phyloP scores from a whole-genome alignment of 2,888 invertebrate genomes.

The Notocelia uddmanniana region DNA sequence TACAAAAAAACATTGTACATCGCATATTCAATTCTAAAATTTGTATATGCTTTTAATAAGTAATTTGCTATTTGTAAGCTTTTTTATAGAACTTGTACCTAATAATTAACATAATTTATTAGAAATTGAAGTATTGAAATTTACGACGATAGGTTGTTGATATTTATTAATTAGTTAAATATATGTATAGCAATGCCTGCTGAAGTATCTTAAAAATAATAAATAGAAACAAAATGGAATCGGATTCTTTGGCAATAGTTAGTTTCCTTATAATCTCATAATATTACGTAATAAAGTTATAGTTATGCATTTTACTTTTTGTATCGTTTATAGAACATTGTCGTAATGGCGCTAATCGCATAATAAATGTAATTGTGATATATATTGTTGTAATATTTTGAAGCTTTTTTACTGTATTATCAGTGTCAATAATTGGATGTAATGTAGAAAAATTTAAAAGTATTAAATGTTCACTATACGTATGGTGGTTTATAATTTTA shows the following conservation, averaged over 20 bases:
- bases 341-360: conserved; percentile 17
- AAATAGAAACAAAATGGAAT: background rate
- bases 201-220: background rate
- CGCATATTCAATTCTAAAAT: background rate
- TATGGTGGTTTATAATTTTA: conserved; percentile 18
- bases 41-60: background rate
- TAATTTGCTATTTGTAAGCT: conserved; percentile 3
- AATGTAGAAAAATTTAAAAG: conserved; percentile 14
- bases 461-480: conserved; percentile 37
- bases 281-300: background rate
- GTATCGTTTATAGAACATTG: background rate
- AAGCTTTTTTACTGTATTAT: conserved; percentile 4
- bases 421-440: background rate
- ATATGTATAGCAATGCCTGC: background rate
- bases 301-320: background rate
- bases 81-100: conserved; percentile 6
- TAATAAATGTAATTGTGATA: conserved; percentile 34
- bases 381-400: conserved; percentile 18
- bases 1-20: background rate
- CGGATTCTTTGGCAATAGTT: background rate
- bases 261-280: background rate
- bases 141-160: background rate
- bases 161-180: background rate
- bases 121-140: background rate
- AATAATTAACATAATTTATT: background rate